phyloP scores from a whole-genome alignment of 2,113 vertebrate species.

The Ondatra zibethicus region DNA sequence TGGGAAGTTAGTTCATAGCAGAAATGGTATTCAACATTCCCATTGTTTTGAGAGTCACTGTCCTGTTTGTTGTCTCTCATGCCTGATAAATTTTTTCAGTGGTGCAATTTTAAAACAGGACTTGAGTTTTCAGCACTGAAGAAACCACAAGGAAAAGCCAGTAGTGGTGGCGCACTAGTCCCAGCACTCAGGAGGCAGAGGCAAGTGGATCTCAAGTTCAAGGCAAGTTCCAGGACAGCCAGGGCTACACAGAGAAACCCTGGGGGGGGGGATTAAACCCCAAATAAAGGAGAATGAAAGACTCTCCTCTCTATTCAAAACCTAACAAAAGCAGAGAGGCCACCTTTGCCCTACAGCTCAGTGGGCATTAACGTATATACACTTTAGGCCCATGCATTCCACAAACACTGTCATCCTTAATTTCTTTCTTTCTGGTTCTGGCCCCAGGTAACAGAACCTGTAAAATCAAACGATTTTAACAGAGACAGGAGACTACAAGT shows the following conservation, averaged over 20 bases:
- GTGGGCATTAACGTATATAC: neutral
- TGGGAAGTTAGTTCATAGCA: neutral
- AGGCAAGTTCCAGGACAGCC: neutral
- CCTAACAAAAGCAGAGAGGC: neutral
- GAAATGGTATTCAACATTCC: neutral
- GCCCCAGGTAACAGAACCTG: neutral
- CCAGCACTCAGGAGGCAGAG: neutral
- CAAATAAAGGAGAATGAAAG: neutral
- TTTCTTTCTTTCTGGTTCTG: neutral
- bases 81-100: neutral
- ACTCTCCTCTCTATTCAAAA: neutral
- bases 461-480: neutral
- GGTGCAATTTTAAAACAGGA: neutral
- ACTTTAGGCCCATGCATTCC: neutral
- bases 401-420: neutral
- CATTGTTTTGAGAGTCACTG: too few species aligned
- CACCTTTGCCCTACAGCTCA: neutral
- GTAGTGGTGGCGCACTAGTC: neutral
- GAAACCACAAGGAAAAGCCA: neutral
- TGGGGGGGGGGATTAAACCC: neutral
- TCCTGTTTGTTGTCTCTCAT: neutral
- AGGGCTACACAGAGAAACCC: neutral
- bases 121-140: neutral
- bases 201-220: neutral
- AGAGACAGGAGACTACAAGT: neutral